Evolutionary conservation across 2,113 vertebrate genomes (phyloP).

Genomic region (Thymallus thymallus): DNA sequence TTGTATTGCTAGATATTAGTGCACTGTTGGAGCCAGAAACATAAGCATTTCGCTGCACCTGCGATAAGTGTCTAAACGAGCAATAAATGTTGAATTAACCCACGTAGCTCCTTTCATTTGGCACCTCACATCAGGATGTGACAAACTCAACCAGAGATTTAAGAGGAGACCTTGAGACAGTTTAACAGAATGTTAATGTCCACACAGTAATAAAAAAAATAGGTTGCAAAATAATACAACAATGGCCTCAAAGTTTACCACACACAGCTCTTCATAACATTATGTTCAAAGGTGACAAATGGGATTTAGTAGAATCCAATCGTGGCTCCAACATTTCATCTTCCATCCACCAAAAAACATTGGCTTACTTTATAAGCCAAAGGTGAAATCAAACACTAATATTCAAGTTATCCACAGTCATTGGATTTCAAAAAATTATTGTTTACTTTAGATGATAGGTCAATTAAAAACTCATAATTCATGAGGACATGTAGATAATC

Average conservation of each 20-base stretch:
- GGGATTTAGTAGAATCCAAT: too few relatives aligned
- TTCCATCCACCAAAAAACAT: too few relatives aligned
- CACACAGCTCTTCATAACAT: too few relatives aligned
- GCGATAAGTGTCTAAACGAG: not conserved
- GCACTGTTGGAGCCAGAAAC: too few relatives aligned
- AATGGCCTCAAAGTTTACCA: not conserved
- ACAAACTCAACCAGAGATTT: not conserved
- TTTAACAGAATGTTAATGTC: not conserved
- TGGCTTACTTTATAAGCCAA: too few relatives aligned
- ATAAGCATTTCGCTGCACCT: too few relatives aligned
- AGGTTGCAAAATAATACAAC: not conserved
- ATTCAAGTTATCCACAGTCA: too few relatives aligned
- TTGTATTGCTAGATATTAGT: too few relatives aligned
- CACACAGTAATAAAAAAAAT: not conserved
- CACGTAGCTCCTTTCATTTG: slow-evolving; percentile 35
- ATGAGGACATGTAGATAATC: not conserved
- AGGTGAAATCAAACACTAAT: too few relatives aligned
- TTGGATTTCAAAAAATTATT: not conserved
- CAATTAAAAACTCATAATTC: too few relatives aligned
- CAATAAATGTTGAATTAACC: not conserved
- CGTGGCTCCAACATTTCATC: too few relatives aligned
- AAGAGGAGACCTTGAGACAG: not conserved
- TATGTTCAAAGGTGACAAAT: too few relatives aligned
- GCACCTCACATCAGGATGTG: slow-evolving; percentile 35
- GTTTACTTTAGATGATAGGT: not conserved